Evolutionary conservation across 2,888 invertebrate species (phyloP).

Genomic region (Caenorhabditis sp.): DNA sequence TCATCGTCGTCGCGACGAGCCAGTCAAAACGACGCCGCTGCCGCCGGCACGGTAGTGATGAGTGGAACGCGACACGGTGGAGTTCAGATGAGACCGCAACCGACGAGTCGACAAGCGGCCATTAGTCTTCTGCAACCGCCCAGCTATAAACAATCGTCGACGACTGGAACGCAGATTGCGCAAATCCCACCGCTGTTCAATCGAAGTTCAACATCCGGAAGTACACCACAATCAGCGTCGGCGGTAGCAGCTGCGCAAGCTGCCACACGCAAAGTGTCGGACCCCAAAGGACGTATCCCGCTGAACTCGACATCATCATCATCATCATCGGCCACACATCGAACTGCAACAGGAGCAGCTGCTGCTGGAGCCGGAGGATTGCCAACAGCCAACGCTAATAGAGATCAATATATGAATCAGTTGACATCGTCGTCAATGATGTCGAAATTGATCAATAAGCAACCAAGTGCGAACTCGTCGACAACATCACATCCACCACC

Average conservation of each 20-base stretch:
- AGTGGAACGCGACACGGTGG: constrained; percentile 38
- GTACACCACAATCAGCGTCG: constrained; percentile 9
- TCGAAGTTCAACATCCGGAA: constrained; percentile 22
- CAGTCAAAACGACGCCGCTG: constrained; percentile 46
- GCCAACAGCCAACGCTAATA: constrained; percentile 7
- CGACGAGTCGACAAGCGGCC: constrained; percentile 36
- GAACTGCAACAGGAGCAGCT: constrained; percentile 39
- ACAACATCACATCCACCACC: not conserved
- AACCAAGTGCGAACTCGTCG: not conserved
- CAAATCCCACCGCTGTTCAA: constrained; percentile 38
- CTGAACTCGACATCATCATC: constrained; percentile 29
- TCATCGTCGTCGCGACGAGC: constrained; percentile 38
- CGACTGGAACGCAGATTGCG: constrained; percentile 29
- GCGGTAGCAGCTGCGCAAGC: constrained; percentile 28
- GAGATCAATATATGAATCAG: constrained; percentile 35
- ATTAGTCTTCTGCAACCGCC: constrained; percentile 36
- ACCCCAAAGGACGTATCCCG: constrained; percentile 51
- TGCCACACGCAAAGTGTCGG: constrained; percentile 39
- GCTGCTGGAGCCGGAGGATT: constrained; percentile 35
- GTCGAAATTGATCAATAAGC: constrained; percentile 33
- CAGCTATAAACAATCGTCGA: constrained; percentile 30
- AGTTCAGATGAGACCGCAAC: constrained; percentile 48
- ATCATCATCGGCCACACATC: constrained; percentile 15
- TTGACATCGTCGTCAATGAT: constrained; percentile 42
- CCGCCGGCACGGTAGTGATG: constrained; percentile 26